Evolutionary conservation across 2,888 invertebrate genomes (phyloP).

Genomic region (Eustalomyia histrio): DNA sequence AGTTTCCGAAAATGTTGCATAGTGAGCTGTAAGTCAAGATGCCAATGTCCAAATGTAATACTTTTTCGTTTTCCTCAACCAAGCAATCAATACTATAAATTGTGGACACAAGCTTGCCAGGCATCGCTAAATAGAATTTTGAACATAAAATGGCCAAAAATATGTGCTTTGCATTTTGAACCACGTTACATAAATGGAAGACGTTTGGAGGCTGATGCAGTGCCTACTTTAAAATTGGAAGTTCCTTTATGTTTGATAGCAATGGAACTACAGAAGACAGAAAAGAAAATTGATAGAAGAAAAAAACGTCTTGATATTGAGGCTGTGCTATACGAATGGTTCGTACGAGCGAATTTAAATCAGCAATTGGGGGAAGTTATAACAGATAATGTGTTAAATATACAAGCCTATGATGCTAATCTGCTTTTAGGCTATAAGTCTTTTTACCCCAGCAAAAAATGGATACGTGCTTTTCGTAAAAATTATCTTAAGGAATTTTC

Average conservation of each 20-base stretch:
- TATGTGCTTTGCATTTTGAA: conserved; percentile 75
- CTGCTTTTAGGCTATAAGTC: conserved; percentile 72
- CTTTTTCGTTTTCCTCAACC: conserved; percentile 76
- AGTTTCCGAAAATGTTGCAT: conserved; percentile 77
- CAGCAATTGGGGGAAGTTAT: conserved; percentile 74
- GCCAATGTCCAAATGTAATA: conserved; percentile 75
- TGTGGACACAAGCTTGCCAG: conserved; percentile 77
- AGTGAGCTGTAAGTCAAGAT: conserved; percentile 74
- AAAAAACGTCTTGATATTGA: conserved; percentile 75
- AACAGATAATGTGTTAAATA: conserved; percentile 75
- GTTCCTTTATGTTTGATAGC: conserved; percentile 72
- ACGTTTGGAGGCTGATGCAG: conserved; percentile 72
- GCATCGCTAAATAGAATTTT: conserved; percentile 75
- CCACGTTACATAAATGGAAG: conserved; percentile 74
- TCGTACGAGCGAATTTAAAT: conserved; percentile 75
- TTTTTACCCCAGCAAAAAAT: conserved; percentile 75
- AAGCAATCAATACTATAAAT: conserved; percentile 72
- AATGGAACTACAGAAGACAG: conserved; percentile 73
- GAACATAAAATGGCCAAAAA: conserved; percentile 76
- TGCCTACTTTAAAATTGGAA: too few species aligned
- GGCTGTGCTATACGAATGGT: conserved; percentile 76
- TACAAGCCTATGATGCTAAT: conserved; percentile 73
- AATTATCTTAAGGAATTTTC: too few species aligned
- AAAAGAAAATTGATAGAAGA: conserved; percentile 74
- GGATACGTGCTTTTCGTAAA: conserved; percentile 75